Percentiles rank a stretch among this genome's conserved stretches.
Conservation (phyloP, 2,888 invertebrate species). For the Troides oblongomaculatus region DNA sequence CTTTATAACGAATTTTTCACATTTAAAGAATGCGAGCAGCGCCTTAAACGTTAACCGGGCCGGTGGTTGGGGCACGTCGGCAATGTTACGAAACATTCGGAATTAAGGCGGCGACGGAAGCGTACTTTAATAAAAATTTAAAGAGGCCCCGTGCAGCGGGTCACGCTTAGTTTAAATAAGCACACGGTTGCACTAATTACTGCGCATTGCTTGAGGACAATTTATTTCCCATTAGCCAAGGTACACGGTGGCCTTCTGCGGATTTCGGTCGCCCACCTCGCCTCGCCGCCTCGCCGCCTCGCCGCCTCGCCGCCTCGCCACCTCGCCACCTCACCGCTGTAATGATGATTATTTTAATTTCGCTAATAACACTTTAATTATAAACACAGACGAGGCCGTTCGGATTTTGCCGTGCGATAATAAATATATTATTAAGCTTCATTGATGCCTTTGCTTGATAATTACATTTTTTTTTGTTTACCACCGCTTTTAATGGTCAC, state of each 20-base stretch:
- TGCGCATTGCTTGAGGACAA: constrained; percentile 66
- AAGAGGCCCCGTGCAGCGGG: constrained; percentile 49
- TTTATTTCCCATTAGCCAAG: constrained; percentile 74
- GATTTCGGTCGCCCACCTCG: constrained; percentile 68
- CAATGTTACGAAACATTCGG: constrained; percentile 21
- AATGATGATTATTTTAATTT: constrained; percentile 74
- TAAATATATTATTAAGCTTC: constrained; percentile 33
- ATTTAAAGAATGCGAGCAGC: constrained; percentile 19
- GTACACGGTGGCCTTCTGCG: constrained; percentile 57
- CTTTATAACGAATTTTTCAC: constrained; percentile 16
- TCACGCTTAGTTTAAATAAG: constrained; percentile 70
- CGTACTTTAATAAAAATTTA: constrained; percentile 40
- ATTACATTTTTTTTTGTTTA: constrained; percentile 27
- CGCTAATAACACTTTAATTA: constrained; percentile 78
- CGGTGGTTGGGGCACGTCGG: background rate
- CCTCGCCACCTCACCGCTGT: constrained; percentile 49
- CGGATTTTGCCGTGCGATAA: constrained; percentile 36
- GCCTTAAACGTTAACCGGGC: constrained; percentile 9
- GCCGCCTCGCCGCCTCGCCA: constrained; percentile 43
- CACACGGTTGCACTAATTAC: constrained; percentile 67
- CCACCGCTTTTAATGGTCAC: constrained; percentile 23
- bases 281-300: constrained; percentile 43
- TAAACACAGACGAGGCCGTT: constrained; percentile 49
- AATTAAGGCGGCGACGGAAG: constrained; percentile 21
- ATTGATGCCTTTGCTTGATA: constrained; percentile 29